Conservation (phyloP, 2,113 vertebrate genomes). For the Neogobius melanostomus region DNA sequence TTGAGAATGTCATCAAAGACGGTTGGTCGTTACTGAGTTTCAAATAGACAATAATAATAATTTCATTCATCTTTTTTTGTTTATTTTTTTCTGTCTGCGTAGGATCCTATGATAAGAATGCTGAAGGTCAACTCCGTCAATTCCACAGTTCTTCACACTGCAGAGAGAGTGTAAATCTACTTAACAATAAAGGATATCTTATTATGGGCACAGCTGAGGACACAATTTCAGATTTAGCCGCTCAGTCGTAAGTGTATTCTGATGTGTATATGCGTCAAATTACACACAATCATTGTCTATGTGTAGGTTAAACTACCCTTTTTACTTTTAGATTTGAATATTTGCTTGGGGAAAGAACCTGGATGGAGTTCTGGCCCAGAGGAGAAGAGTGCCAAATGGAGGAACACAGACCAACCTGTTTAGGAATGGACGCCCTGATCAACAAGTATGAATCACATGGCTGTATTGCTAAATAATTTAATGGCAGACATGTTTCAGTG, state of each 20-base stretch:
- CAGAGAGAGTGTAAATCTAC: conserved; percentile 49
- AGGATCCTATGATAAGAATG: conserved; percentile 53
- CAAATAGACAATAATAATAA: neutral
- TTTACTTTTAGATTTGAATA: conserved; percentile 62
- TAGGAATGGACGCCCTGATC: conserved; percentile 36
- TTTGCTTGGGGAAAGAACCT: conserved; percentile 63
- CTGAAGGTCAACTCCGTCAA: conserved; percentile 19
- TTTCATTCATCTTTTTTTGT: neutral
- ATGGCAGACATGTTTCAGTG: neutral
- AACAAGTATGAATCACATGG: neutral
- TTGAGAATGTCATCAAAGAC: conserved; percentile 62
- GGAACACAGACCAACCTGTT: neutral
- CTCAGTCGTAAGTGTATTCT: neutral
- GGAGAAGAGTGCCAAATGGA: conserved; percentile 40
- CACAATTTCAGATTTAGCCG: conserved; percentile 14
- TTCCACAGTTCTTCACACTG: conserved; percentile 67
- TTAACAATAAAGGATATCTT: conserved; percentile 54
- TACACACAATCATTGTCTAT: neutral
- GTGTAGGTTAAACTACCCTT: neutral
- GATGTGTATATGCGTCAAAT: neutral
- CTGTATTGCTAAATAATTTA: conserved; percentile 33
- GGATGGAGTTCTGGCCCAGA: conserved; percentile 77
- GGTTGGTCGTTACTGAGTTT: conserved; percentile 36
- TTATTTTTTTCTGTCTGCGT: neutral
- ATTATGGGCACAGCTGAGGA: conserved; percentile 69